Evolutionary conservation across 2,888 invertebrate genomes (phyloP), one percentile per base, ranked within the genome.

Genomic region (Chymomyza caudatula): DNA sequence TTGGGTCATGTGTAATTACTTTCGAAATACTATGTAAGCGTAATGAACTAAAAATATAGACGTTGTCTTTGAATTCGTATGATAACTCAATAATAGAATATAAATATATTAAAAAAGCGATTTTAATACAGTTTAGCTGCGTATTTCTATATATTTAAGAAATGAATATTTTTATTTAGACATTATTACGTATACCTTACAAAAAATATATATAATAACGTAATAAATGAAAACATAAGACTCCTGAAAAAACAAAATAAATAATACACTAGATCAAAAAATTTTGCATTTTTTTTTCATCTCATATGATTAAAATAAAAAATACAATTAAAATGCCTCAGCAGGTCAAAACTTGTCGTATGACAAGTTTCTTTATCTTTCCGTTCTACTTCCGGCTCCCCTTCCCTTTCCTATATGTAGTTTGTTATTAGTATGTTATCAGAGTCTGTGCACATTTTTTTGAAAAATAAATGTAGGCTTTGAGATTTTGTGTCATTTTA

Each of bases 151-250:
- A 19, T 60, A 57, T 55, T 64, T 78, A 77, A 78, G 68, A 70
- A 69, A 71, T 60, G 67, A 67, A 78, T 78, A 81, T 81, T 81
- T 80, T 80, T 80, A 80, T 81, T 76, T 81, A 81, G 80, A 78
- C 83, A 81, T 81, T 81, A 78, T 81, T 84, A 62, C 61, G 8
- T 58, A 58, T 70, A 11, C 29, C 29, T 71, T 51, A 51, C 11
- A 51, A 51, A 20, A 47, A 15, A 4, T 17, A 3, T 47, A 54
- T 72, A 67, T 54, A 60, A 69, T 51, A 47, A n/a, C 11, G 44
- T 47, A 47, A 47, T 47, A 13, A 71, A 74, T 79, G 75, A 84
- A 81, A 81, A 81, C 84, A 81, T 84, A 75, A 80, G 84, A 80
- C 80, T 80, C 74, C 81, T 80, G 78, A 83, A 77, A 19, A 54